Conservation (phyloP, 1,140 invertebrate species). For the Calliopsis andreniformis region DNA sequence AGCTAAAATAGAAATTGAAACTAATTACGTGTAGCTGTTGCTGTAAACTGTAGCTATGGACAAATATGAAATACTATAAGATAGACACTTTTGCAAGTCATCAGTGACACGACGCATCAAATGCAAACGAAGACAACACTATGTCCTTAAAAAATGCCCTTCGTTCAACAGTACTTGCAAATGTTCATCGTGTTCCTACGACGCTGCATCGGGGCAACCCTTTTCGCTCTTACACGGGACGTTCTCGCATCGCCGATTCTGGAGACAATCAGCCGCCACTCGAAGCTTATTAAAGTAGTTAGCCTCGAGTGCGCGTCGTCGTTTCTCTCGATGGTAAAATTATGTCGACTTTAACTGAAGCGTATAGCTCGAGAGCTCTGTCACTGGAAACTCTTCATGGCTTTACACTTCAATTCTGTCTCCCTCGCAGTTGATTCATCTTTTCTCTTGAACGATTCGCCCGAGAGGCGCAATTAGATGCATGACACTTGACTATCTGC, state of each 20-base stretch:
- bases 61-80: no score
- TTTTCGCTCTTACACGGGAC: slow-evolving; percentile 1
- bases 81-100: no score
- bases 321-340: not conserved
- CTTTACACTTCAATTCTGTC: not conserved
- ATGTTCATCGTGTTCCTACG: not conserved
- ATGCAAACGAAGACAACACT: not conserved
- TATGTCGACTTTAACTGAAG: slow-evolving; percentile 39
- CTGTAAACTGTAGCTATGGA: no score
- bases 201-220: not conserved
- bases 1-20: not conserved
- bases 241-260: slow-evolving; percentile 16
- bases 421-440: not conserved
- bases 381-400: not conserved
- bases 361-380: not conserved
- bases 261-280: slow-evolving; percentile 18
- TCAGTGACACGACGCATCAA: not conserved
- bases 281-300: slow-evolving; percentile 66
- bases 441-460: no score
- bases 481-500: no score
- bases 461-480: no score
- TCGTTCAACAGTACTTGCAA: not conserved
- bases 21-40: slow-evolving; percentile 1
- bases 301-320: slow-evolving; percentile 8
- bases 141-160: not conserved